These are phyloP conservation scores for Xiphorhynchus erythropygius DNA, from an alignment of 2,797 vertebrate genomes.

Conservation along the genomic window DNA sequence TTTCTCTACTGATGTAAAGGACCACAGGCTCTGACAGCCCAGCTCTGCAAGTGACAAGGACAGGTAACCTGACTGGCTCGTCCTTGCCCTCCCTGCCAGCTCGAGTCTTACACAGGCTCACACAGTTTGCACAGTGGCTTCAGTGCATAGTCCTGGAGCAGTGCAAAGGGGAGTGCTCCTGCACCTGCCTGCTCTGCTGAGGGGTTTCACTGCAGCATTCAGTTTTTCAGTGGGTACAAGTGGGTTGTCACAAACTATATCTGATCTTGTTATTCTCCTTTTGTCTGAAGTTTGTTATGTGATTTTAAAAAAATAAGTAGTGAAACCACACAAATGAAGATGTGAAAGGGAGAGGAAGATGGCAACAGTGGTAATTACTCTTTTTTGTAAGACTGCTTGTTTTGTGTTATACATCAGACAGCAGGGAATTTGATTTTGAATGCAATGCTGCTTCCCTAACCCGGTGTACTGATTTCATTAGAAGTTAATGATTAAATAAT, in stretches of 20 bases:
- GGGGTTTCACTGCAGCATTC: not conserved
- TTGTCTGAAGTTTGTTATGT: not conserved
- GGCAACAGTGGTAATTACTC: not conserved
- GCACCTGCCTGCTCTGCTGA: not conserved
- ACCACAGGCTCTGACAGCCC: not conserved
- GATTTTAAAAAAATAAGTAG: not conserved
- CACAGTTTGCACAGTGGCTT: not conserved
- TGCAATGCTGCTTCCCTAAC: not conserved
- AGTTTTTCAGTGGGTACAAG: not conserved
- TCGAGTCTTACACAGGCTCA: not conserved
- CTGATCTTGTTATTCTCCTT: not conserved
- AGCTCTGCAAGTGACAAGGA: too few species aligned
- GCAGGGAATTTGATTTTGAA: not conserved
- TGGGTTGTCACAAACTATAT: not conserved
- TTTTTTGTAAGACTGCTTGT: not conserved
- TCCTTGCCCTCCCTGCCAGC: not conserved
- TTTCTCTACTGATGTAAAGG: not conserved
- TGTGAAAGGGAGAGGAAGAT: not conserved
- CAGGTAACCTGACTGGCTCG: not conserved
- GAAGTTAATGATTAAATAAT: not conserved
- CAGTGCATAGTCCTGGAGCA: rapidly evolving
- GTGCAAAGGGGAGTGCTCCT: not conserved
- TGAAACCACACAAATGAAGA: not conserved
- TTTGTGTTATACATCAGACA: not conserved
- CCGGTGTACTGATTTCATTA: not conserved